Evolutionary conservation across 2,797 vertebrate species (phyloP).

Genomic region (Poecilia picta): DNA sequence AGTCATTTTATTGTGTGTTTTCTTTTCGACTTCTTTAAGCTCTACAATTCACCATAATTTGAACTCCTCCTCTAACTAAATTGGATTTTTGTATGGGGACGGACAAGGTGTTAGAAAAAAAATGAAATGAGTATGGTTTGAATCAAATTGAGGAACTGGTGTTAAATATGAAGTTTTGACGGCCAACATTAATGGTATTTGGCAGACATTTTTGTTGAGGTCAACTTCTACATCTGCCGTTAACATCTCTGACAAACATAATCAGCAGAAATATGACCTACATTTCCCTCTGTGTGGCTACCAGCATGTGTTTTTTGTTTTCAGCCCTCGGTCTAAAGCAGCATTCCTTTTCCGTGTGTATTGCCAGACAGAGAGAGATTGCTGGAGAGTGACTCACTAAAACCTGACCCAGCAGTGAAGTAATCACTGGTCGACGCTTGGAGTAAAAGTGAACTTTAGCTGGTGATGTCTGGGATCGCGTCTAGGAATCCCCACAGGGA

Average conservation of each 20-base stretch:
- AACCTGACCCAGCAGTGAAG: constrained; percentile 73
- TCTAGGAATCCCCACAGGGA: constrained; percentile 68
- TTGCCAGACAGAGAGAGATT: constrained; percentile 70
- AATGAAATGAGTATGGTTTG: background rate
- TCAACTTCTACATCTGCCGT: constrained; percentile 7
- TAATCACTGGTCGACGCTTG: constrained; percentile 65
- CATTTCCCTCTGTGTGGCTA: constrained; percentile 39
- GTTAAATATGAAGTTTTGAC: background rate
- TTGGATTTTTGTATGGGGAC: background rate
- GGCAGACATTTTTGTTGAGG: constrained; percentile 1
- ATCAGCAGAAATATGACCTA: constrained; percentile 52
- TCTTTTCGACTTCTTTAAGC: constrained; percentile 20
- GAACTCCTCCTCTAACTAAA: background rate
- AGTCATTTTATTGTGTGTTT: constrained; percentile 19
- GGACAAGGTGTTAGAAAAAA: background rate
- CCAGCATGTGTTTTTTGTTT: constrained; percentile 78
- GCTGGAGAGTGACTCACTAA: constrained; percentile 74
- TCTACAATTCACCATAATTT: background rate
- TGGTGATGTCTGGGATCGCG: constrained; percentile 68
- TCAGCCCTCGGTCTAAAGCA: constrained; percentile 62
- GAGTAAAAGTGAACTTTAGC: constrained; percentile 70
- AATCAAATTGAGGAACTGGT: background rate
- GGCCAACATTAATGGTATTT: background rate
- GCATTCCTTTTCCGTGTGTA: constrained; percentile 72
- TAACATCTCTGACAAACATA: constrained; percentile 24